Percentiles rank a stretch among this genome's conserved stretches.
Evolutionary conservation across 2,797 vertebrate species (phyloP).

Genomic region (Bucorvus abyssinicus): DNA sequence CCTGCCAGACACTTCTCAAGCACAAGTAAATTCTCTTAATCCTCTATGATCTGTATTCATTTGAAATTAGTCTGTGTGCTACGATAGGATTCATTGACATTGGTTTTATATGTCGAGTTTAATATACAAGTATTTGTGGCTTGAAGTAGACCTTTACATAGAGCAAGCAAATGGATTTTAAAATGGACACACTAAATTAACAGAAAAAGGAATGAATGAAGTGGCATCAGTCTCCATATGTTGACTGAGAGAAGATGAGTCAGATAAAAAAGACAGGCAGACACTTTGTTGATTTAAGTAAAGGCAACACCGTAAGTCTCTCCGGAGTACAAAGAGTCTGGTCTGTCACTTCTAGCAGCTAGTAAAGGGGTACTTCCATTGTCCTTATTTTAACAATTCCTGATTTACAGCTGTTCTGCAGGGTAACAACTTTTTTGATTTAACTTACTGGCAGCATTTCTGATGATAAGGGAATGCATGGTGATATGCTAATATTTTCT

Average conservation of each 20-base stretch:
- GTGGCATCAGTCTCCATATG: neutral
- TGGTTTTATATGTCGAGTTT: neutral
- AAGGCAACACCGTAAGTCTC: neutral
- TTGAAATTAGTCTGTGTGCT: neutral
- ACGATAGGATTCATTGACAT: neutral
- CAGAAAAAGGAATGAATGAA: neutral
- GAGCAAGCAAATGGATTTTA: neutral
- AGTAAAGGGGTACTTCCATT: neutral
- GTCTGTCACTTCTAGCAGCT: neutral
- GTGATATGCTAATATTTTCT: neutral
- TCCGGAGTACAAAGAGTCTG: neutral
- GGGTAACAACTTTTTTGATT: neutral
- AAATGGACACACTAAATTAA: neutral
- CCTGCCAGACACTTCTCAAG: neutral
- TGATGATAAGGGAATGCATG: neutral
- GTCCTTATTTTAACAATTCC: neutral
- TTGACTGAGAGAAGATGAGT: neutral
- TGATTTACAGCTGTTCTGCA: neutral
- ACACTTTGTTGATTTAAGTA: neutral
- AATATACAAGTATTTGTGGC: neutral
- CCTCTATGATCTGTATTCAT: neutral
- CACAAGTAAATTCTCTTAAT: neutral
- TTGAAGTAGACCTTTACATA: neutral
- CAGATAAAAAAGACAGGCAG: neutral
- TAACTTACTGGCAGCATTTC: neutral